Conservation (phyloP, 2,113 vertebrate species). For the Catharus minimus region DNA sequence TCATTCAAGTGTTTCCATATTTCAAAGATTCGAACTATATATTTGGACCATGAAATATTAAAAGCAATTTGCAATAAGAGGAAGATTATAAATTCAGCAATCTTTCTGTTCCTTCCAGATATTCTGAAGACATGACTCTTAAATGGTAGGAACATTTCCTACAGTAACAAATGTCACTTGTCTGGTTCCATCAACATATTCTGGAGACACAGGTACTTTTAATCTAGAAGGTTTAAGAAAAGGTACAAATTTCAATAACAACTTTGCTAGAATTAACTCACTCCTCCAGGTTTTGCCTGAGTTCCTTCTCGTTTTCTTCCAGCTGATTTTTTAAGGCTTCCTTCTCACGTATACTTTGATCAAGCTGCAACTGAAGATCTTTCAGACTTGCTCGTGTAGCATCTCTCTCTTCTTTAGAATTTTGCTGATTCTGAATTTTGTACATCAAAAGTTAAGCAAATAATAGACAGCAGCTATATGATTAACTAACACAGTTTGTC, state of each 20-base stretch:
- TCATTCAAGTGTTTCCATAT: neutral
- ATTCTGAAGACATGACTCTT: neutral
- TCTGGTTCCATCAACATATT: neutral
- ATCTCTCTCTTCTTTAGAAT: constrained; percentile 78
- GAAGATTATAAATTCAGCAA: neutral
- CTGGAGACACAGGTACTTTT: neutral
- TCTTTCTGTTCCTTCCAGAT: neutral
- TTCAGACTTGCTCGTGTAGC: constrained; percentile 73
- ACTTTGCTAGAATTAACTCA: constrained; percentile 70
- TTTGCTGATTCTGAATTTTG: constrained; percentile 75
- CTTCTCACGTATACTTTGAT: constrained; percentile 76
- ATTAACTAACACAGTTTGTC: neutral
- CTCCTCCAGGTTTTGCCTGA: constrained; percentile 90
- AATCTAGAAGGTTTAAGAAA: neutral
- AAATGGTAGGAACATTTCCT: neutral
- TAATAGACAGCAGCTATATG: neutral
- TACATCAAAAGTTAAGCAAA: neutral
- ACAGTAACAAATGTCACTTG: neutral
- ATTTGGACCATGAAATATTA: neutral
- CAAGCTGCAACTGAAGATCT: constrained; percentile 77
- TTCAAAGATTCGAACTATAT: neutral
- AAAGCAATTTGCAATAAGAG: neutral
- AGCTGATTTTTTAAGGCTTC: constrained; percentile 78
- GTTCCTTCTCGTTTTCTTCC: constrained; percentile 84
- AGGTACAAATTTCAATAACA: neutral